Percentiles rank a stretch among this genome's conserved stretches.
Conservation (phyloP, 2,797 vertebrate species). For the Periparus ater region DNA sequence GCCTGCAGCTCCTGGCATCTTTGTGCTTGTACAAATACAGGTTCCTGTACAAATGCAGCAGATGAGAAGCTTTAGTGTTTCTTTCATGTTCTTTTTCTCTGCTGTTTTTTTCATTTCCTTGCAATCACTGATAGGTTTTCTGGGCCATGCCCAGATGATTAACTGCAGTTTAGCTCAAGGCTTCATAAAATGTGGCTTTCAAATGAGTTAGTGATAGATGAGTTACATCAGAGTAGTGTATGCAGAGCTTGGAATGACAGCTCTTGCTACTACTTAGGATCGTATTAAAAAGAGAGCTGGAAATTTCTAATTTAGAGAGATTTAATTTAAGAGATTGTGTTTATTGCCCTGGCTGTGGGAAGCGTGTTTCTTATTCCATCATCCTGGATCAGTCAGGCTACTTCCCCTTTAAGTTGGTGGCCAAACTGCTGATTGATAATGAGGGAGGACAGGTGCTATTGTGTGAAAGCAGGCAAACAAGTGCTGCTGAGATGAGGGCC, state of each 20-base stretch:
- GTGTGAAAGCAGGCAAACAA: neutral
- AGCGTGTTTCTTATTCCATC: neutral
- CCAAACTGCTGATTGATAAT: neutral
- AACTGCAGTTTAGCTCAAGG: conserved; percentile 13
- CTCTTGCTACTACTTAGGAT: neutral
- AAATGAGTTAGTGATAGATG: neutral
- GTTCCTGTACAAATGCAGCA: neutral
- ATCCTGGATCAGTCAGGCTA: neutral
- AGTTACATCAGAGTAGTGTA: neutral
- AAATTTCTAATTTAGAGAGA: neutral
- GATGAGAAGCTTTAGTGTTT: neutral
- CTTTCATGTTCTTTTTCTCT: neutral
- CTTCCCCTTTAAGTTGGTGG: neutral
- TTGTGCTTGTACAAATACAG: neutral
- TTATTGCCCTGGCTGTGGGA: neutral
- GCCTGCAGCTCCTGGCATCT: neutral
- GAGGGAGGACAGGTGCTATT: neutral
- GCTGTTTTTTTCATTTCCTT: neutral
- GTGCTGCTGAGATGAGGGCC: neutral
- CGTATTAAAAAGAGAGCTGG: neutral
- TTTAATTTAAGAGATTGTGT: neutral
- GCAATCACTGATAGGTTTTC: neutral
- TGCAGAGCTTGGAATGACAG: neutral
- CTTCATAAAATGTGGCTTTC: conserved; percentile 26
- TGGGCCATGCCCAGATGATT: neutral